Evolutionary conservation across 1,140 invertebrate genomes (phyloP).

Genomic region (Bombyx mori): DNA sequence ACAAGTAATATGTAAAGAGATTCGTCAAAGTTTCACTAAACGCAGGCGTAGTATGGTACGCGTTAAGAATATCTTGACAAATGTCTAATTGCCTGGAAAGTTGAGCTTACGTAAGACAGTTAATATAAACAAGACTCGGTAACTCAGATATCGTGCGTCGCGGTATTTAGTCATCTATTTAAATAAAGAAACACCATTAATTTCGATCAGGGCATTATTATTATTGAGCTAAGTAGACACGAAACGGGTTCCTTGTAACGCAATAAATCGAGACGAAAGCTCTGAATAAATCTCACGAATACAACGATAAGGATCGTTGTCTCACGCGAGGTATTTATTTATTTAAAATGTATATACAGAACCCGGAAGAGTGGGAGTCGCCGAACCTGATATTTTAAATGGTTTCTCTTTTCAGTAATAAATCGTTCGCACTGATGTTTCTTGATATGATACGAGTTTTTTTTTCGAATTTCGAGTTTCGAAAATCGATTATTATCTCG

Average conservation of each 20-base stretch:
- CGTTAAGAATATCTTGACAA: background rate
- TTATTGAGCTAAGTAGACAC: constrained; percentile 66
- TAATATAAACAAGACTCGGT: constrained; percentile 48
- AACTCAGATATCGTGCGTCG: constrained; percentile 57
- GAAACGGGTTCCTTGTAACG: constrained; percentile 60
- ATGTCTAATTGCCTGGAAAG: constrained; percentile 44
- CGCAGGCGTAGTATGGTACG: no score
- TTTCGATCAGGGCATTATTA: constrained; percentile 58
- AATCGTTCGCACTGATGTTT: constrained; percentile 18
- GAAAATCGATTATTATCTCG: no score
- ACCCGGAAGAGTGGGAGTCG: constrained; percentile 40
- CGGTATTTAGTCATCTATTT: constrained; percentile 68
- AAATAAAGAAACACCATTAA: constrained; percentile 63
- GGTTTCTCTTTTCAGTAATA: constrained; percentile 45
- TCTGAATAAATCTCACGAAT: constrained; percentile 58
- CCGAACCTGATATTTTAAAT: constrained; percentile 29
- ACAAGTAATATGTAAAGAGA: no score
- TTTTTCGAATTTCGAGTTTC: no score
- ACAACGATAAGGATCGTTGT: constrained; percentile 66
- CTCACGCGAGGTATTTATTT: constrained; percentile 67
- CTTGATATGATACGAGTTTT: no score
- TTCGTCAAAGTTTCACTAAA: no score
- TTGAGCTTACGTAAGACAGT: constrained; percentile 50
- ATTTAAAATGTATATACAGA: constrained; percentile 32
- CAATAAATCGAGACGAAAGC: constrained; percentile 59